These are phyloP conservation scores for Xestia ashworthii DNA, from an alignment of 2,888 invertebrate species.

Conservation along the genomic window DNA sequence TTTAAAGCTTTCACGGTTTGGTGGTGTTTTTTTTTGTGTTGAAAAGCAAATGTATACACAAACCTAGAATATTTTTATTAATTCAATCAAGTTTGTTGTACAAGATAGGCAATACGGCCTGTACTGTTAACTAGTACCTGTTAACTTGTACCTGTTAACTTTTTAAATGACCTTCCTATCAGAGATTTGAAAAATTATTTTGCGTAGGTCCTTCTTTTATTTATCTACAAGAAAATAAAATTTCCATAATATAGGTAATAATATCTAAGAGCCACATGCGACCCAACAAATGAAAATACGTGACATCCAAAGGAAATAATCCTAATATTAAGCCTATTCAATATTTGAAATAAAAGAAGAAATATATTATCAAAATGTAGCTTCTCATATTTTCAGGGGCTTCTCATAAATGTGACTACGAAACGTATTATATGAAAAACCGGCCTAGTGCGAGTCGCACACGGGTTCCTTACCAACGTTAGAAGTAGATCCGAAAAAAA, in stretches of 20 bases:
- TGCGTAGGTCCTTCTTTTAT: neutral
- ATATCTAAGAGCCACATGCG: neutral
- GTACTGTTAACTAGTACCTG: neutral
- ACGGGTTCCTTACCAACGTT: neutral
- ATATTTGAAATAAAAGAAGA: conserved; percentile 29
- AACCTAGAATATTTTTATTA: no score
- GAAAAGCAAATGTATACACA: no score
- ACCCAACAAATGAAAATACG: conserved; percentile 7
- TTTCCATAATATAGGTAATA: conserved; percentile 7
- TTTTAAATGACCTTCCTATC: neutral
- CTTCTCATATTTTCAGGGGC: conserved; percentile 23
- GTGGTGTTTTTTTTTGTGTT: no score
- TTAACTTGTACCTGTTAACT: neutral
- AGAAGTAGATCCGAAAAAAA: neutral
- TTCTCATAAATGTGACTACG: conserved; percentile 29
- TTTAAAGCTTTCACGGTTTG: no score
- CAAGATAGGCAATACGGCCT: neutral
- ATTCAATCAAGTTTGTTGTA: neutral
- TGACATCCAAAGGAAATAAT: conserved; percentile 37
- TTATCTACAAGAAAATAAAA: conserved; percentile 20
- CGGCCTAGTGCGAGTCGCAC: neutral
- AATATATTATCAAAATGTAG: conserved; percentile 31
- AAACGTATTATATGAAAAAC: conserved; percentile 4
- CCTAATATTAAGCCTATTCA: conserved; percentile 26
- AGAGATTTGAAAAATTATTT: neutral